Conservation (phyloP, 2,888 invertebrate genomes). For the Drosophila niveifrons region DNA sequence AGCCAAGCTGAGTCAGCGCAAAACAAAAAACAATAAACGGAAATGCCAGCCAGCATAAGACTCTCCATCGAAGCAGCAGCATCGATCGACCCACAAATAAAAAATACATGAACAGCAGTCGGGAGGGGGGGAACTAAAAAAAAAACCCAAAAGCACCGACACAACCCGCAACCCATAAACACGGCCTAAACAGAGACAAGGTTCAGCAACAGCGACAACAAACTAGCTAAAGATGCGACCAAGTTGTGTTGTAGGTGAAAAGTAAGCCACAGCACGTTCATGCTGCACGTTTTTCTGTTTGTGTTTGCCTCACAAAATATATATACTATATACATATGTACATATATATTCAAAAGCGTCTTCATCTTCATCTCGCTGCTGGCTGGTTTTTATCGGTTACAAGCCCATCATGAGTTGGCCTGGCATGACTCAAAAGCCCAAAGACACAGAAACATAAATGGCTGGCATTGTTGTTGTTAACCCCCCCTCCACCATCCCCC, state of each 20-base stretch:
- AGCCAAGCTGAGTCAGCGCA: constrained; percentile 43
- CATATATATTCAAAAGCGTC: constrained; percentile 22
- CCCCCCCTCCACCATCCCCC: no score
- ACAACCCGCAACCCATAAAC: constrained; percentile 18
- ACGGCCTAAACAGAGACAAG: constrained; percentile 48
- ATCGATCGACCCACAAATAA: constrained; percentile 42
- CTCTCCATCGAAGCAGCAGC: not conserved
- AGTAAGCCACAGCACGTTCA: constrained; percentile 61
- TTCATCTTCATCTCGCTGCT: constrained; percentile 7
- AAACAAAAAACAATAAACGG: constrained; percentile 40
- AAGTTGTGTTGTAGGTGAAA: constrained; percentile 41
- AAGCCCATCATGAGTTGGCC: constrained; percentile 22
- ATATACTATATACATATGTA: not conserved
- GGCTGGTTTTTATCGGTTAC: constrained; percentile 31
- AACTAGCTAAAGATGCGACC: constrained; percentile 15
- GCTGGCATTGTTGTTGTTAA: constrained; percentile 48
- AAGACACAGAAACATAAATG: constrained; percentile 59
- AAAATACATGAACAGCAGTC: no score
- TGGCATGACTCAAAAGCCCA: constrained; percentile 53
- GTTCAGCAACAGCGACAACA: constrained; percentile 33
- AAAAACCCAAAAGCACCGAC: constrained; percentile 7
- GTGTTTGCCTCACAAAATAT: constrained; percentile 4
- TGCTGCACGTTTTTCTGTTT: constrained; percentile 50
- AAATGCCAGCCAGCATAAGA: constrained; percentile 39
- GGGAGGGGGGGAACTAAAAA: constrained; percentile 10